These are phyloP conservation scores for Amiota mariae DNA, from an alignment of 2,888 invertebrate genomes.

Conservation along the genomic window DNA sequence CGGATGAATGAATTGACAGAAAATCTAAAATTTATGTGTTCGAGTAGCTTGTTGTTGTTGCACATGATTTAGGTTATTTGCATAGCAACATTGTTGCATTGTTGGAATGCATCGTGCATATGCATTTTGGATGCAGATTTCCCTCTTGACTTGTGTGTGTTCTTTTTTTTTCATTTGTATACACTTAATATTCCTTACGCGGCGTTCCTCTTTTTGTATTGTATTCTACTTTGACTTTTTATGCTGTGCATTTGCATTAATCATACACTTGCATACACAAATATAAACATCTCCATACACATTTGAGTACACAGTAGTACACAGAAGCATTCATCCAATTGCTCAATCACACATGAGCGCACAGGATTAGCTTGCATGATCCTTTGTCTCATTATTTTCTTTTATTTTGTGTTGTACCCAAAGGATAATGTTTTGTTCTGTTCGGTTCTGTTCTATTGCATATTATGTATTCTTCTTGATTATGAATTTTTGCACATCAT, in stretches of 20 bases:
- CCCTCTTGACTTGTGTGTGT: no score
- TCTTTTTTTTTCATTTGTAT: no score
- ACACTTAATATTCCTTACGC: background rate
- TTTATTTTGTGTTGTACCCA: background rate
- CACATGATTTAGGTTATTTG: slow-evolving; percentile 15
- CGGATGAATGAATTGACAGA: slow-evolving; percentile 13
- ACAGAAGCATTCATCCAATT: no score
- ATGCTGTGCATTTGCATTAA: slow-evolving; percentile 22
- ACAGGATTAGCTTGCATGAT: background rate
- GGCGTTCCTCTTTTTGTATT: background rate
- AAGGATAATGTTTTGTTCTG: background rate
- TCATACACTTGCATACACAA: slow-evolving; percentile 22
- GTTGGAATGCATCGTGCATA: background rate
- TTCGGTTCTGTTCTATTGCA: background rate
- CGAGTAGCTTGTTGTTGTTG: background rate
- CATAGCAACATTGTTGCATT: background rate
- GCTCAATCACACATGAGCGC: slow-evolving; percentile 8
- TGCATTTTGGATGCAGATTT: background rate
- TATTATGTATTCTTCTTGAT: no score
- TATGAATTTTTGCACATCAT: no score
- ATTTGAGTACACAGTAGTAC: background rate
- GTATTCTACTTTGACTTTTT: background rate
- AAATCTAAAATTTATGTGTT: background rate
- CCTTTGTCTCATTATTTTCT: background rate
- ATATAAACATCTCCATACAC: background rate